These are phyloP conservation scores for Bovichtus diacanthus DNA, from an alignment of 2,797 vertebrate genomes.

Conservation along the genomic window DNA sequence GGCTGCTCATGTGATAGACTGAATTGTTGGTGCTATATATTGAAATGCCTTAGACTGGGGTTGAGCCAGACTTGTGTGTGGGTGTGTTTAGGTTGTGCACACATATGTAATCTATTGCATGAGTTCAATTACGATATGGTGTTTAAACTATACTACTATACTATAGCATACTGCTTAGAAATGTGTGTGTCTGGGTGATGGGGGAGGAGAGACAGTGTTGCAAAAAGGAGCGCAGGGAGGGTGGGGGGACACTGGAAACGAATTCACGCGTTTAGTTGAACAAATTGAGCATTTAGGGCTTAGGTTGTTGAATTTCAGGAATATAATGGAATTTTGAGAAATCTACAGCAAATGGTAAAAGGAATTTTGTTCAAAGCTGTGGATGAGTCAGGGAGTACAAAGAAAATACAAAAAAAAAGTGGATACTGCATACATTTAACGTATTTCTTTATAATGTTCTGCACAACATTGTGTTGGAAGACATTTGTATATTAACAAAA, in stretches of 20 bases:
- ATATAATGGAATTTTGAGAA: neutral
- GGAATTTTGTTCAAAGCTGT: neutral
- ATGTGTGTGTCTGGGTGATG: conserved; percentile 22
- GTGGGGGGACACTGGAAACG: conserved; percentile 9
- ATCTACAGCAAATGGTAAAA: neutral
- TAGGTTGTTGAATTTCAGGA: neutral
- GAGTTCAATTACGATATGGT: conserved; percentile 33
- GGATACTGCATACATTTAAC: neutral
- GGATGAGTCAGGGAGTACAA: neutral
- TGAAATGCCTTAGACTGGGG: conserved; percentile 60
- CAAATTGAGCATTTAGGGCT: conserved; percentile 11
- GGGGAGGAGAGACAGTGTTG: conserved; percentile 27
- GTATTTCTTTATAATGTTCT: neutral
- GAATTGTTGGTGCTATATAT: conserved; percentile 59
- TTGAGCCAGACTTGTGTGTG: conserved; percentile 44
- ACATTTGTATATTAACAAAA: neutral
- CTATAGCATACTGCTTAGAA: conserved; percentile 16
- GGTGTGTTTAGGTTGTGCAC: conserved; percentile 21
- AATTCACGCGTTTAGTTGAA: conserved; percentile 7
- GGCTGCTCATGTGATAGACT: conserved; percentile 78
- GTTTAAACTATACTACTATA: neutral
- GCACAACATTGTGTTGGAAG: too few species aligned
- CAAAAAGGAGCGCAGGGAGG: conserved; percentile 6
- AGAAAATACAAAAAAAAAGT: neutral
- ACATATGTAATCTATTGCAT: conserved; percentile 22